These are phyloP conservation scores for Aphelinus atriplicis DNA, from an alignment of 1,140 invertebrate genomes.

Conservation along the genomic window DNA sequence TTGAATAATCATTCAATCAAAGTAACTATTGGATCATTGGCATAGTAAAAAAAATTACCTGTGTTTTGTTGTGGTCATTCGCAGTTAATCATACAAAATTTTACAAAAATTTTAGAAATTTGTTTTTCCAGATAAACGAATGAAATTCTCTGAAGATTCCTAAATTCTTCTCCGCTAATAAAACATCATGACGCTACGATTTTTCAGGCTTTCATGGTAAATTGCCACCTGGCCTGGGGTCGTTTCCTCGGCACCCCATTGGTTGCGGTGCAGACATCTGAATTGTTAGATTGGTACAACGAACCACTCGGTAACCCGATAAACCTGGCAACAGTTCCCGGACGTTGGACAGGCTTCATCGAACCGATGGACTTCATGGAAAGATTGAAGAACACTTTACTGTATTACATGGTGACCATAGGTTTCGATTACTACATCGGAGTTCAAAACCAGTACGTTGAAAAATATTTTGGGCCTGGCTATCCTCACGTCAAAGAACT, in stretches of 20 bases:
- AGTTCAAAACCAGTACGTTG: conserved; percentile 43
- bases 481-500: conserved; percentile 57
- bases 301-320: conserved; percentile 70
- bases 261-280: conserved; percentile 69
- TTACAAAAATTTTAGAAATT: conserved; percentile 42
- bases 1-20: no score
- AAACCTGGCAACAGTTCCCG: conserved; percentile 67
- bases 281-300: conserved; percentile 69
- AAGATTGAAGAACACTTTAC: conserved; percentile 56
- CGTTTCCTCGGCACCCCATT: conserved; percentile 69
- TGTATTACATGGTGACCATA: conserved; percentile 5
- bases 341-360: conserved; percentile 52
- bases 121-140: conserved; percentile 65
- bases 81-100: not conserved
- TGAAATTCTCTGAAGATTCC: conserved; percentile 70
- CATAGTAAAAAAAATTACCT: not conserved
- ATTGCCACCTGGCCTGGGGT: conserved; percentile 67
- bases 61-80: not conserved
- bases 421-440: conserved; percentile 42
- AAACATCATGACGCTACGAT: no score
- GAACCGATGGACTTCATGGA: conserved; percentile 72
- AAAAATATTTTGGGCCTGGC: conserved; percentile 59
- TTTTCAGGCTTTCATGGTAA: no score
- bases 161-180: no score
- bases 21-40: not conserved